Evolutionary conservation across 2,797 vertebrate species (phyloP).

Genomic region (Lateolabrax maculatus): DNA sequence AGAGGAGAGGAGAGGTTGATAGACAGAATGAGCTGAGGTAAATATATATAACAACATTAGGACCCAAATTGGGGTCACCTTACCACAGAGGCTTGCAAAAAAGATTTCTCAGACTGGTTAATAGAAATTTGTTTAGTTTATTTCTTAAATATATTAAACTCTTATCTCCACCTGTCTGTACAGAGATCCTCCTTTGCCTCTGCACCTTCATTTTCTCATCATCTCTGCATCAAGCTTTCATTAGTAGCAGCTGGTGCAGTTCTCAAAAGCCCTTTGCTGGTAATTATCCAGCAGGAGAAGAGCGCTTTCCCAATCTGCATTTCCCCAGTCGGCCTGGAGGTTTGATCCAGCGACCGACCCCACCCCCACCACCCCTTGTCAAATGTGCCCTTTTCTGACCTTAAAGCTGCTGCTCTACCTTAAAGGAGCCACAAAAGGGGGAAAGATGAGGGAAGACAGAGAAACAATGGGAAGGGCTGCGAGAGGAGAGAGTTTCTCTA

Average conservation of each 20-base stretch:
- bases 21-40: not conserved
- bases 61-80: not conserved
- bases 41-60: not conserved
- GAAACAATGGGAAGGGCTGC: conserved; percentile 30
- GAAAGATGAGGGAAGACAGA: conserved; percentile 2
- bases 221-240: conserved; percentile 53
- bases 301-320: conserved; percentile 35
- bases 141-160: not conserved
- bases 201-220: conserved; percentile 49
- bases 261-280: conserved; percentile 50
- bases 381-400: conserved; percentile 38
- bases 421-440: conserved; percentile 13
- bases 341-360: not conserved
- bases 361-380: not conserved
- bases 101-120: not conserved
- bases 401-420: conserved; percentile 29
- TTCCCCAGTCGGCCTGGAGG: conserved; percentile 2
- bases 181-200: conserved; percentile 25
- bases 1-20: not conserved
- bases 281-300: conserved; percentile 47
- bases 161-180: conserved; percentile 46
- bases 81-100: not conserved
- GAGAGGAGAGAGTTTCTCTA: conserved; percentile 33
- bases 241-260: conserved; percentile 48
- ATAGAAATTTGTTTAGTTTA: not conserved